A percentile compares a stretch with the other conserved stretches of the same genome.
Evolutionary conservation across 2,888 invertebrate species (phyloP).

Genomic region (Acronicta alni): DNA sequence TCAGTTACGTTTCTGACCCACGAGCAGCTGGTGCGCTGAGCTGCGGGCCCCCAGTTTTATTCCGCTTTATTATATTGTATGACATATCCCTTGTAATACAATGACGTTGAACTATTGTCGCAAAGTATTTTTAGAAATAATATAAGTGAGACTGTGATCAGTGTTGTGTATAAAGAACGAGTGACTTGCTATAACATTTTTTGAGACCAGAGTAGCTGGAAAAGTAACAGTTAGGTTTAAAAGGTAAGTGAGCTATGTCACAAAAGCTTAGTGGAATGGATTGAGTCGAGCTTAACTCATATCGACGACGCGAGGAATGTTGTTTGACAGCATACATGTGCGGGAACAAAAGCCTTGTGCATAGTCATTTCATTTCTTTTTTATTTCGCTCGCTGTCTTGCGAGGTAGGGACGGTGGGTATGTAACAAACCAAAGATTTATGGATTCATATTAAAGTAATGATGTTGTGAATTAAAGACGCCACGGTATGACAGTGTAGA

Average conservation of each 20-base stretch:
- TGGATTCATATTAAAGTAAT: constrained; percentile 50
- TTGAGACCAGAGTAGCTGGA: constrained; percentile 74
- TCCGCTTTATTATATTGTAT: constrained; percentile 69
- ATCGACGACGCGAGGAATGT: constrained; percentile 87
- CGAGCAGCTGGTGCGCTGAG: constrained; percentile 82
- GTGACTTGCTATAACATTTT: constrained; percentile 68
- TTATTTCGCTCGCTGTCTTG: constrained; percentile 79
- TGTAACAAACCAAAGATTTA: constrained; percentile 53
- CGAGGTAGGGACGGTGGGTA: constrained; percentile 60
- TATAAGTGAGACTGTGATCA: constrained; percentile 74
- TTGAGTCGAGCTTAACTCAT: constrained; percentile 85
- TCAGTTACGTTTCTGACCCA: constrained; percentile 81
- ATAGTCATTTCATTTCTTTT: constrained; percentile 83
- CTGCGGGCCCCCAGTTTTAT: constrained; percentile 76
- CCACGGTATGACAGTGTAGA: constrained; percentile 61
- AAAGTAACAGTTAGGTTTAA: constrained; percentile 86
- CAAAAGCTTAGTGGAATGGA: constrained; percentile 82
- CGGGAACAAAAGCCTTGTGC: constrained; percentile 88
- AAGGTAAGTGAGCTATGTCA: constrained; percentile 86
- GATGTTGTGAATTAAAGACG: constrained; percentile 65
- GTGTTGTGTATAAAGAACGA: constrained; percentile 75
- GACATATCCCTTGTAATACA: constrained; percentile 75
- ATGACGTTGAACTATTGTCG: constrained; percentile 77
- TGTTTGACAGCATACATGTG: constrained; percentile 88
- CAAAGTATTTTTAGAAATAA: constrained; percentile 63